Percentiles rank a stretch among this genome's conserved stretches.
Conservation (phyloP, 2,888 invertebrate species). For the Chromoteleia sp. region DNA sequence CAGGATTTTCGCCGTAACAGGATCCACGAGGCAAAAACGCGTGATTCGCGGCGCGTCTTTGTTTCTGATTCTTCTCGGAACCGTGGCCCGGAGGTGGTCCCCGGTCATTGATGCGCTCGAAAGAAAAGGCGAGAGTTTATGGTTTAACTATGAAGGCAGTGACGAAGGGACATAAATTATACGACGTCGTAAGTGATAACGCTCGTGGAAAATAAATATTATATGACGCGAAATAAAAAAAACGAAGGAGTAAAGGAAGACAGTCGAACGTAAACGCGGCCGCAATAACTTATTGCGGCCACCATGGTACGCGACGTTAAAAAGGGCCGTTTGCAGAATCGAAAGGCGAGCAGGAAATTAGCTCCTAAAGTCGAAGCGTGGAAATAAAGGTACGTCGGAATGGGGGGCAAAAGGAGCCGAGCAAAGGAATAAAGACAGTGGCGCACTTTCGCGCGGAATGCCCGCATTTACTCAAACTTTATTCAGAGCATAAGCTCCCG, state of each 20-base stretch:
- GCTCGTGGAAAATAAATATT: constrained; percentile 82
- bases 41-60: constrained; percentile 40
- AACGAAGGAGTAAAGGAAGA: constrained; percentile 50
- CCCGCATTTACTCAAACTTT: constrained; percentile 77
- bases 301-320: constrained; percentile 75
- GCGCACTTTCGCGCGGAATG: constrained; percentile 66
- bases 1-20: constrained; percentile 17
- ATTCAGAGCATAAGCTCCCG: constrained; percentile 80
- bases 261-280: constrained; percentile 66
- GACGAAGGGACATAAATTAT: constrained; percentile 70
- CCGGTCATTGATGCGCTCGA: constrained; percentile 45
- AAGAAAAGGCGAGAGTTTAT: constrained; percentile 68
- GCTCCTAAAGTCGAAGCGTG: constrained; percentile 77
- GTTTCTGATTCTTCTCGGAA: constrained; percentile 54
- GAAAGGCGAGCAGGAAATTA: constrained; percentile 84
- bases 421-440: constrained; percentile 69
- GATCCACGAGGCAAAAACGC: constrained; percentile 28
- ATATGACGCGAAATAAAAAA: constrained; percentile 80
- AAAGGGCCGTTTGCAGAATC: constrained; percentile 80
- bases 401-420: constrained; percentile 60
- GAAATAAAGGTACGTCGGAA: constrained; percentile 77
- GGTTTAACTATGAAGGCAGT: constrained; percentile 65
- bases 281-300: constrained; percentile 78
- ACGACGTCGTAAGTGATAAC: constrained; percentile 79
- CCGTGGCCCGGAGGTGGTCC: constrained; percentile 9